These are phyloP conservation scores for Eulemur macaco DNA, from an alignment of 2,113 vertebrate species.

Conservation along the genomic window DNA sequence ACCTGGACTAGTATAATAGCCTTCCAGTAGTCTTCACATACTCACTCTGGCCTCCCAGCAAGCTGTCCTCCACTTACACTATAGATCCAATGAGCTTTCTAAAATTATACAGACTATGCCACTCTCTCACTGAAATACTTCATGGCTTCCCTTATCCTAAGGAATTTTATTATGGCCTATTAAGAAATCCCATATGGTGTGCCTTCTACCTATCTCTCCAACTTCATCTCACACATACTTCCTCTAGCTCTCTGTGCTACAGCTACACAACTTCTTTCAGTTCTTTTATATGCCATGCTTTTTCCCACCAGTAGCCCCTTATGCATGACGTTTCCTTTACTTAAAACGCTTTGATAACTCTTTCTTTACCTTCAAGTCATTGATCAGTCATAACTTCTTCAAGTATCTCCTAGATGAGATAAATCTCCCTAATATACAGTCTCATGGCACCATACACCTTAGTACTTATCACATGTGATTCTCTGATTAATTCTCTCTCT, in stretches of 20 bases:
- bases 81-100: neutral
- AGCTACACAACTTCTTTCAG: neutral
- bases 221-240: neutral
- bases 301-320: neutral
- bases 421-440: neutral
- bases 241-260: neutral
- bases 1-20: neutral
- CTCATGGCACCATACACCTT: neutral
- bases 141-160: neutral
- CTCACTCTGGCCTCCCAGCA: neutral
- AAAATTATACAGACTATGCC: neutral
- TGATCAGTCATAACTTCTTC: neutral
- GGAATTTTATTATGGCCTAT: neutral
- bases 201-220: neutral
- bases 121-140: neutral
- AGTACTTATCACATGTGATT: neutral
- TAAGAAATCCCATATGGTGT: neutral
- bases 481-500: neutral
- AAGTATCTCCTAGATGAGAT: neutral
- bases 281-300: neutral
- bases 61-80: neutral
- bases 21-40: neutral
- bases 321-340: neutral
- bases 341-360: neutral
- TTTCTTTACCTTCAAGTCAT: neutral